Evolutionary conservation across 2,113 vertebrate genomes (phyloP).

Genomic region (Corythornis vintsioides): DNA sequence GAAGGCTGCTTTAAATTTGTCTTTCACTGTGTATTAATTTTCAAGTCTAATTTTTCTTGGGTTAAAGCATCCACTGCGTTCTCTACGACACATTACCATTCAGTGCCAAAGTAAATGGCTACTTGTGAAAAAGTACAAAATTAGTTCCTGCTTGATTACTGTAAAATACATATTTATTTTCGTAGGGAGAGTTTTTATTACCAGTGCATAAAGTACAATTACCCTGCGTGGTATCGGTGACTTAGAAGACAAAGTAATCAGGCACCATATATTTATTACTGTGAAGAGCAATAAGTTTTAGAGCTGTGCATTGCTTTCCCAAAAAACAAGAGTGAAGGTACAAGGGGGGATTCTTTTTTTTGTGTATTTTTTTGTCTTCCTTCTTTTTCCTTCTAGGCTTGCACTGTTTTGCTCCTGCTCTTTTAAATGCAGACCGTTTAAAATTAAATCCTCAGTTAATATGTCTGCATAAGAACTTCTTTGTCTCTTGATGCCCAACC

Average conservation of each 20-base stretch:
- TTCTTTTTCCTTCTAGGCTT: background rate
- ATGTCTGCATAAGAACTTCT: slow-evolving; percentile 74
- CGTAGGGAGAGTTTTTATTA: slow-evolving; percentile 52
- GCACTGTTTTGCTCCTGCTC: slow-evolving; percentile 22
- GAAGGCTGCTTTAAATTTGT: slow-evolving; percentile 83
- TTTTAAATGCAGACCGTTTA: slow-evolving; percentile 59
- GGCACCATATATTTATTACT: slow-evolving; percentile 23
- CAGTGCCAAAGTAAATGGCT: slow-evolving; percentile 71
- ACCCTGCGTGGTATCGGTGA: slow-evolving; percentile 44
- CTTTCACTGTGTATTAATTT: slow-evolving; percentile 83
- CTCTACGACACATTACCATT: slow-evolving; percentile 59
- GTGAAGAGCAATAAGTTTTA: slow-evolving; percentile 51
- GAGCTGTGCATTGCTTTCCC: slow-evolving; percentile 40
- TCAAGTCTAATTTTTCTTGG: slow-evolving; percentile 72
- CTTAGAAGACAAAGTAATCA: slow-evolving; percentile 62
- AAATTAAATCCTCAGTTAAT: slow-evolving; percentile 67
- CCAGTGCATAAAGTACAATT: slow-evolving; percentile 41
- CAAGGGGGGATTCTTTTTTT: background rate
- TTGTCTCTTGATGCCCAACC: slow-evolving; percentile 64
- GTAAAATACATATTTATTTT: slow-evolving; percentile 69
- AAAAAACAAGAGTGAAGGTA: slow-evolving; percentile 21
- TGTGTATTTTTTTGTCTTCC: background rate
- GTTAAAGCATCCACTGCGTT: slow-evolving; percentile 63
- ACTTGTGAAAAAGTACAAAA: slow-evolving; percentile 68
- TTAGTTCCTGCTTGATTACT: slow-evolving; percentile 70